Evolutionary conservation across 2,113 vertebrate genomes (phyloP).

Genomic region (Probosciger aterrimus): DNA sequence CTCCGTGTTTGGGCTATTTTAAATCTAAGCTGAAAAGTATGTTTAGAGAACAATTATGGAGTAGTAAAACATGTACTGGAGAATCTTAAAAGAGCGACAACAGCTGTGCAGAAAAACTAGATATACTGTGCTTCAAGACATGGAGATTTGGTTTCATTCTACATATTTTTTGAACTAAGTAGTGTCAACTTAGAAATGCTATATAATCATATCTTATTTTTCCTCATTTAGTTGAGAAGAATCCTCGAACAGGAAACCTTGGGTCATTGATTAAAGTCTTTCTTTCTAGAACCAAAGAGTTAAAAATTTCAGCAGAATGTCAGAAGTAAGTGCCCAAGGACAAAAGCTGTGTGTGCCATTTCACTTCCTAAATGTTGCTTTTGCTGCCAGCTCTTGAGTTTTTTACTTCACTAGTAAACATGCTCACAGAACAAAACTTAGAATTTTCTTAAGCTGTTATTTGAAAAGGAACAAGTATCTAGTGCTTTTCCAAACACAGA

Average conservation of each 20-base stretch:
- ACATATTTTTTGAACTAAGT: not conserved
- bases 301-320: constrained; percentile 98
- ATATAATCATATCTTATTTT: not conserved
- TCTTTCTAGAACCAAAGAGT: constrained; percentile 94
- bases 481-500: not conserved
- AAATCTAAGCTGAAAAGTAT: not conserved
- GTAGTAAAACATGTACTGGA: not conserved
- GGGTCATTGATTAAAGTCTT: constrained; percentile 90
- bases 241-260: constrained; percentile 94
- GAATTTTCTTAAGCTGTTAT: not conserved
- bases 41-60: not conserved
- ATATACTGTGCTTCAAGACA: not conserved
- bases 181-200: not conserved
- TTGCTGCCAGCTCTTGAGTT: not conserved
- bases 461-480: not conserved
- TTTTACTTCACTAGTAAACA: not conserved
- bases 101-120: not conserved
- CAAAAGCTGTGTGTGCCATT: not conserved
- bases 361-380: not conserved
- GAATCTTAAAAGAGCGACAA: not conserved
- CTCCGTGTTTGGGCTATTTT: not conserved
- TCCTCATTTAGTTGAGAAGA: constrained; percentile 88
- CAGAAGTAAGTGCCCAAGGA: constrained; percentile 87
- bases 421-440: not conserved
- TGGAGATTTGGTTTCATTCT: not conserved